These are phyloP conservation scores for Rapana venosa DNA, from an alignment of 2,888 invertebrate genomes.

Conservation along the genomic window DNA sequence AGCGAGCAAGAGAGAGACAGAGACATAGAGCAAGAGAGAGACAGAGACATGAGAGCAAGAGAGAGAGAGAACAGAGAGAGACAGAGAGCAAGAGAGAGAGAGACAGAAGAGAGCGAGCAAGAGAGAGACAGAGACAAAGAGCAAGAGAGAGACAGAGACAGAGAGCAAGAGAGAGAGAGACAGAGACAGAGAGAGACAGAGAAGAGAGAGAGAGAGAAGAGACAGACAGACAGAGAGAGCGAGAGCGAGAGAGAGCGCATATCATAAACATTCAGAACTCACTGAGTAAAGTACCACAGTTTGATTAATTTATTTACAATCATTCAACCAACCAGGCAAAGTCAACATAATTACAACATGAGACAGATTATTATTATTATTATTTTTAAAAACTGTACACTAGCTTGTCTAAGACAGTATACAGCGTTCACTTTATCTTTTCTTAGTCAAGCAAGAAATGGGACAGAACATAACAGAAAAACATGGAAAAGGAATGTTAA, in stretches of 20 bases:
- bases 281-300: too few relatives aligned
- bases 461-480: too few relatives aligned
- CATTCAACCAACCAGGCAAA: too few relatives aligned
- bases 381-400: too few relatives aligned
- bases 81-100: not conserved
- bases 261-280: too few relatives aligned
- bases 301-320: too few relatives aligned
- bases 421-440: too few relatives aligned
- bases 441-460: too few relatives aligned
- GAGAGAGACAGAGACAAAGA: slow-evolving; percentile 22
- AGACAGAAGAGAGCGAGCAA: not conserved
- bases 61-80: not conserved
- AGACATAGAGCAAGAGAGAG: slow-evolving; percentile 1
- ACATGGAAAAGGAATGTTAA: too few relatives aligned
- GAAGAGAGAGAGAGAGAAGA: not conserved
- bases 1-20: not conserved
- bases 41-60: not conserved
- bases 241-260: not conserved
- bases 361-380: too few relatives aligned
- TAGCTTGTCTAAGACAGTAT: too few relatives aligned
- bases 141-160: not conserved
- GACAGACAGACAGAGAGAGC: slow-evolving; percentile 21
- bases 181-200: not conserved
- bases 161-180: not conserved
- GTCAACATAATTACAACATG: too few relatives aligned